Conservation (phyloP, 1,140 invertebrate genomes). For the Pseudomyrmex concolor region DNA sequence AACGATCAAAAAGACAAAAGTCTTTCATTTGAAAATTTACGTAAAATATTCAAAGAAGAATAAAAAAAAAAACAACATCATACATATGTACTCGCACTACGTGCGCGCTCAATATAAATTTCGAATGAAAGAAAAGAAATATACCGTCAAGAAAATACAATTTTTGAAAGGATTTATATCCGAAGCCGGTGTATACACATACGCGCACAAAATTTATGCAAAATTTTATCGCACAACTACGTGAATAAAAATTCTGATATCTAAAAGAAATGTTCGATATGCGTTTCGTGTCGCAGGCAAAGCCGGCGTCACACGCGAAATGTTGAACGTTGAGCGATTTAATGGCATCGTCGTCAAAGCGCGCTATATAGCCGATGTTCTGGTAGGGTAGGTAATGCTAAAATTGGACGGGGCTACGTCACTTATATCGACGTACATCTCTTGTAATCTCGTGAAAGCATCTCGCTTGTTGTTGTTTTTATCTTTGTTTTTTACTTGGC, state of each 20-base stretch:
- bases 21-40: neutral
- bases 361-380: slow-evolving; percentile 3
- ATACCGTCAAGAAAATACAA: too few species aligned
- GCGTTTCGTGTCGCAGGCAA: neutral
- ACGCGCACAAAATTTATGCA: slow-evolving; percentile 2
- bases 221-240: slow-evolving; percentile 8
- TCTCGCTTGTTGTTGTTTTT: neutral
- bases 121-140: neutral
- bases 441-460: slow-evolving; percentile 52
- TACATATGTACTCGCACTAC: too few species aligned
- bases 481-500: slow-evolving; percentile 27
- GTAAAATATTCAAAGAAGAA: too few species aligned
- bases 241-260: slow-evolving; percentile 35
- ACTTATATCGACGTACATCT: slow-evolving; percentile 51
- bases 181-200: neutral
- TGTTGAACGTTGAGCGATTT: slow-evolving; percentile 37
- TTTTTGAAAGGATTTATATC: neutral
- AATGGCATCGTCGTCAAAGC: slow-evolving; percentile 18
- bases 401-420: slow-evolving; percentile 58
- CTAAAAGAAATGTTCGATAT: neutral
- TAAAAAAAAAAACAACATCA: too few species aligned
- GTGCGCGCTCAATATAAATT: neutral
- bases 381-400: slow-evolving; percentile 31
- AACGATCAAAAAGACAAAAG: neutral
- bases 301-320: neutral